Conservation (phyloP, 1,140 invertebrate genomes). For the Drosophila pectinifera region DNA sequence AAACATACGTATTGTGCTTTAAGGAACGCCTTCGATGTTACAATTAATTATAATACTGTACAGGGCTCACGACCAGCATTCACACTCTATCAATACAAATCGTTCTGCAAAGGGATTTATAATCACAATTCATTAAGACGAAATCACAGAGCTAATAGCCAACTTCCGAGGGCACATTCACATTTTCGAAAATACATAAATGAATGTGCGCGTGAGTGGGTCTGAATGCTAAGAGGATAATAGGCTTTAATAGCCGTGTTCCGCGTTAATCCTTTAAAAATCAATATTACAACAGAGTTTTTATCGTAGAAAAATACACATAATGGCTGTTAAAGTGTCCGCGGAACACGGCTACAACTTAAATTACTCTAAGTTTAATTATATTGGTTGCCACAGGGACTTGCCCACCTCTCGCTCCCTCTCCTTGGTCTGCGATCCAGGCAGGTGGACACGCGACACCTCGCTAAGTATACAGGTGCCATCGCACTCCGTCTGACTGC, state of each 20-base stretch:
- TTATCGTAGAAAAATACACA: neutral
- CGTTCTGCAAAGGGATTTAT: constrained; percentile 37
- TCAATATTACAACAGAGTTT: constrained; percentile 1
- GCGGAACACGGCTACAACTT: constrained; percentile 26
- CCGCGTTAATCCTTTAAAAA: neutral
- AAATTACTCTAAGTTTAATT: constrained; percentile 20
- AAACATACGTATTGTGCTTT: constrained; percentile 8
- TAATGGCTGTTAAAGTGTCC: constrained; percentile 2
- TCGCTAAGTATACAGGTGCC: constrained; percentile 77
- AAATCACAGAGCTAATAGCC: constrained; percentile 68
- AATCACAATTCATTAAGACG: constrained; percentile 77
- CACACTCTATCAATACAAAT: constrained; percentile 31
- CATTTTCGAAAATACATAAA: neutral
- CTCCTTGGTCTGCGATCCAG: constrained; percentile 10
- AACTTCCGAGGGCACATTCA: constrained; percentile 9
- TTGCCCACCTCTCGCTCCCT: constrained; percentile 1
- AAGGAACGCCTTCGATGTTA: constrained; percentile 18
- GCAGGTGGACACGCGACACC: constrained; percentile 68
- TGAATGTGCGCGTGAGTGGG: neutral
- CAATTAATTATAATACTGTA: constrained; percentile 69
- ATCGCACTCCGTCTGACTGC: constrained; percentile 73
- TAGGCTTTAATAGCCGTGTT: neutral
- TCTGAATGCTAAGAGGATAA: constrained; percentile 4
- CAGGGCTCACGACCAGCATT: constrained; percentile 51
- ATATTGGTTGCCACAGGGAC: constrained; percentile 62